Evolutionary conservation across 2,113 vertebrate species (phyloP), one percentile per base, ranked within the genome.

Genomic region (Phrynocephalus versicolor): DNA sequence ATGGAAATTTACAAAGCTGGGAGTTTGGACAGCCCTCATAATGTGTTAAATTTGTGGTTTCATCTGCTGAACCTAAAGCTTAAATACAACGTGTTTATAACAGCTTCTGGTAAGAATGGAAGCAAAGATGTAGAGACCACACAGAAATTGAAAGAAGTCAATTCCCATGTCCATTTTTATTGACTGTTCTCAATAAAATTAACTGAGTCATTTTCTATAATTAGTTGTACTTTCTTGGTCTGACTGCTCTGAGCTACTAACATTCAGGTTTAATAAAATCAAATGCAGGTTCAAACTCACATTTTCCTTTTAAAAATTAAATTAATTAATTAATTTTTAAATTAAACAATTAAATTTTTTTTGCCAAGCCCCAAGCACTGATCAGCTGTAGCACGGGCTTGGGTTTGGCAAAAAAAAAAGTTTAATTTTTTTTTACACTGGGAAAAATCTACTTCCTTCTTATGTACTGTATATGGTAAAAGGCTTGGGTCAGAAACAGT

Each of bases 101-200:
- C 64, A 76, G 18, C 1, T 45, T 30, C 70, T 82, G 62, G 41
- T 65, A 81, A 51, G 33, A 88, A 70, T 87, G 91, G 77, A 1
- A 19, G 33, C n/a, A 30, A 33, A 25, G 64, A 62, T 6, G 72
- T 41, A 41, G 16, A 4, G 51, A 71, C 7, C n/a, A 37, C 18
- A 30, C 3, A 57, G 18, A 21, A 14, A 37, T 64, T 0, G 10
- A 23, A 71, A 18, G 7, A 16, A 37, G 16, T 2, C 81, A 21
- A 70, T 7, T 10, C 84, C 27, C 65, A 35, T 37, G 16, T 2
- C 81, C n/a, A 70, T 7, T 10, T 85, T 23, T 65, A 39, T 37
- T 88, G 30, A 13, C 64, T 82, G 65, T 67, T 19, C 12, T 14
- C 21, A 78, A 39, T 9, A 81, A 73, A 86, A 64, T 21, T 25